Evolutionary conservation across 92 coral and sea anemone genomes (phyloP).

Genomic region (Palythoa caribaeorum): DNA sequence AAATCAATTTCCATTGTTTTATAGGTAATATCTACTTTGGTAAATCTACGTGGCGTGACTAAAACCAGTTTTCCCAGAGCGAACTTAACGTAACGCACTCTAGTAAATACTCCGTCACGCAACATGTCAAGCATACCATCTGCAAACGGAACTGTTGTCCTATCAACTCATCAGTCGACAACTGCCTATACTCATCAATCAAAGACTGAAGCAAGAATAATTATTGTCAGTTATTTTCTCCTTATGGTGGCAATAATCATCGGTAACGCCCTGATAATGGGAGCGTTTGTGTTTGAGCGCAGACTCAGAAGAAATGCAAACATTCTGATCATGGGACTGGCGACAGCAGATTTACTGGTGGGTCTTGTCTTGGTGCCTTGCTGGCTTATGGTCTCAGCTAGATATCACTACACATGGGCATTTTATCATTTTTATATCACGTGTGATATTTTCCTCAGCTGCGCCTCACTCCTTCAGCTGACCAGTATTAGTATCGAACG

Average conservation of each 20-base stretch:
- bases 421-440: constrained; percentile 89
- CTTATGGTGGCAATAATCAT: constrained; percentile 67
- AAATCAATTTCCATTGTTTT: too few relatives aligned
- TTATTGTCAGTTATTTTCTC: constrained; percentile 55
- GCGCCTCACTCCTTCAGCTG: constrained; percentile 88
- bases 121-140: background rate
- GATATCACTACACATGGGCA: constrained; percentile 10
- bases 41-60: too few relatives aligned
- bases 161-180: background rate
- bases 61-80: too few relatives aligned
- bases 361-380: constrained; percentile 81
- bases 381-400: constrained; percentile 71
- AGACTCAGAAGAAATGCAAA: constrained; percentile 74
- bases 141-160: background rate
- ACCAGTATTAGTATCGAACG: constrained; percentile 88
- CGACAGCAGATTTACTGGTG: constrained; percentile 83
- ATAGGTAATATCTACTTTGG: too few relatives aligned
- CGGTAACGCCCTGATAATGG: constrained; percentile 86
- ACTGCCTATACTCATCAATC: background rate
- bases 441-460: constrained; percentile 88
- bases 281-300: constrained; percentile 73
- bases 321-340: constrained; percentile 81
- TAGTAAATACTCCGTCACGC: background rate
- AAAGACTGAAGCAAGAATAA: constrained; percentile 41
- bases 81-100: too few relatives aligned